Percentiles rank a stretch among this genome's conserved stretches.
Evolutionary conservation across 2,888 invertebrate species (phyloP).

Genomic region (Laspeyria flexula): DNA sequence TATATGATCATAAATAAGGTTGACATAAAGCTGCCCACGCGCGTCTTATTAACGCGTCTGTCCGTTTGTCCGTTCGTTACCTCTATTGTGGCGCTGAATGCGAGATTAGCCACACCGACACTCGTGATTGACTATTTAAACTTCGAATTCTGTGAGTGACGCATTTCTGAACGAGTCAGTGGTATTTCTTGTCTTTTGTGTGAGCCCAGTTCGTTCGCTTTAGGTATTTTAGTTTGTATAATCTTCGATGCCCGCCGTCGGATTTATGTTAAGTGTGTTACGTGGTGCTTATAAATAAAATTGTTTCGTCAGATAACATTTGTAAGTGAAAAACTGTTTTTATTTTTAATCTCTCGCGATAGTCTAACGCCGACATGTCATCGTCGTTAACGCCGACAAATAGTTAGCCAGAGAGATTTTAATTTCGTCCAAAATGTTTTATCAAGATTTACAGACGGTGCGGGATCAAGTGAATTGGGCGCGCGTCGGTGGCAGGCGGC

Average conservation of each 20-base stretch:
- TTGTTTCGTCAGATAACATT: conserved; percentile 41
- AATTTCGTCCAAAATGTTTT: conserved; percentile 64
- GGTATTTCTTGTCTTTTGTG: conserved; percentile 49
- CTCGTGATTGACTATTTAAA: conserved; percentile 85
- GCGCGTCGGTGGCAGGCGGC: conserved; percentile 48
- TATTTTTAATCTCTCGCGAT: conserved; percentile 39
- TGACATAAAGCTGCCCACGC: conserved; percentile 84
- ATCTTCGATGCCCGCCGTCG: conserved; percentile 36
- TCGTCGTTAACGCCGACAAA: conserved; percentile 51
- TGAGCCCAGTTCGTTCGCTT: conserved; percentile 28
- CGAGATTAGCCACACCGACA: conserved; percentile 81
- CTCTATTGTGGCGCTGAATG: conserved; percentile 81
- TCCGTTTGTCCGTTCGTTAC: conserved; percentile 84
- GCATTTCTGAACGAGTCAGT: conserved; percentile 60
- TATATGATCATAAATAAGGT: conserved; percentile 82
- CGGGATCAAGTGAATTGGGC: conserved; percentile 58
- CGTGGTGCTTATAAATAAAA: conserved; percentile 45
- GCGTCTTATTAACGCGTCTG: conserved; percentile 82
- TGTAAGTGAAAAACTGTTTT: conserved; percentile 36
- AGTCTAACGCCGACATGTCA: conserved; percentile 46
- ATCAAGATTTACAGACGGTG: conserved; percentile 65
- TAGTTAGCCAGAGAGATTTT: conserved; percentile 46
- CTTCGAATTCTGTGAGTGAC: conserved; percentile 73
- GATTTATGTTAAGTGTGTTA: conserved; percentile 47
- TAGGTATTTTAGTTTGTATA: conserved; percentile 46